Conservation (phyloP, 53 echinoderm and acorn worm genomes). For the Antedon mediterranea region DNA sequence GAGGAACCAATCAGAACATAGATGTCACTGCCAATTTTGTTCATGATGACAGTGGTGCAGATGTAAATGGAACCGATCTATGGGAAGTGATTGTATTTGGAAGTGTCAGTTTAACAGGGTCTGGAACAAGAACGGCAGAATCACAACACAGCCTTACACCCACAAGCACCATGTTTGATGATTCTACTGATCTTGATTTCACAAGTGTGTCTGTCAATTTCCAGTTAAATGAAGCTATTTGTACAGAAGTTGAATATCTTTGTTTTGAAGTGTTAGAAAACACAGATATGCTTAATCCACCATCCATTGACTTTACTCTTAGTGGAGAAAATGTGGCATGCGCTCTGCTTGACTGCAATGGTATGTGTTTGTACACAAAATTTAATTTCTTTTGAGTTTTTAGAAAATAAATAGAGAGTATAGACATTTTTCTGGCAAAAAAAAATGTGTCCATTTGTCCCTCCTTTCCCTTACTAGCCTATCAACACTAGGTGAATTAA, state of each 20-base stretch:
- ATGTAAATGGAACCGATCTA: background rate
- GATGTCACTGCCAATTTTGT: background rate
- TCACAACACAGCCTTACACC: background rate
- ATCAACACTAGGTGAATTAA: no score
- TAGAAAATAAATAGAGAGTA: no score
- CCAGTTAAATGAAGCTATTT: background rate
- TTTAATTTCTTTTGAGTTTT: no score
- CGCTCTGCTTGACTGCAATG: background rate
- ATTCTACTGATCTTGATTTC: background rate
- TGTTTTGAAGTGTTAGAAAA: background rate
- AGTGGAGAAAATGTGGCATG: background rate
- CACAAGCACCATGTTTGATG: background rate
- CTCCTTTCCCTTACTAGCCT: no score
- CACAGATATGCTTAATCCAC: background rate
- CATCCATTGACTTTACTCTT: background rate
- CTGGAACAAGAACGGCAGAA: background rate
- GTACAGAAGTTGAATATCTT: background rate
- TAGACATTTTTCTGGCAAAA: no score
- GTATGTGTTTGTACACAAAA: background rate
- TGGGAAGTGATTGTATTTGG: background rate
- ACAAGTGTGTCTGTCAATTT: background rate
- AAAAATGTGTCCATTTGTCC: no score
- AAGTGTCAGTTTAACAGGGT: background rate
- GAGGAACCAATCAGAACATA: background rate
- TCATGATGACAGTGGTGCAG: background rate